Base-by-base conservation (phyloP, 2,888 invertebrate genomes). In the Portevinia maculata region DNA sequence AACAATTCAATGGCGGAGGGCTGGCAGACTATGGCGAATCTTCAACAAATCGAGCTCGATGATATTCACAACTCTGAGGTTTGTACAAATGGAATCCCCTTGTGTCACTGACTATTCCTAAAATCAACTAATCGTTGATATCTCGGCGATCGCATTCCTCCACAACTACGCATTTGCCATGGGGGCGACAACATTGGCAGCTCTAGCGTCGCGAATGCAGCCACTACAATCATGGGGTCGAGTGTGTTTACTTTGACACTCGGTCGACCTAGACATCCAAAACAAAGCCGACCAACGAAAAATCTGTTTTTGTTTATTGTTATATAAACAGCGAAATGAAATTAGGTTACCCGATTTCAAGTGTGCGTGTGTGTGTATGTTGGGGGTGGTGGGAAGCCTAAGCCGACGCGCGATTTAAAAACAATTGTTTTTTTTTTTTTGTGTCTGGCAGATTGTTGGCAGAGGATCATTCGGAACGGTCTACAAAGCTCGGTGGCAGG, bases 401-500 rank as follows among this genome's bases (percentile, higher is more conserved):
- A 15, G 46, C 24, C 52, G 41, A 50, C 41, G 17, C 32, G 41
- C 37, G 50, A 41, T 11, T 19, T 32, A 17, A 46, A 34, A 21
- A 13, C 44, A n/a, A 15, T 37, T 17, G 8, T 15, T 13, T 11
- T n/a, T 28, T 62, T 32, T 39, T 44, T 71, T 0, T 71, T 19
- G 75, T 84, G 85, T 46, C 84, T 88, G 89, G 30, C 91, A 97
- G 97, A 94, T 96, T 90, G 95, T 97, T 85, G 98, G 97, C 30
- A 96, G 96, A 92, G 98, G 99, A 55, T 96, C 98, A 28, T 99
- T 97, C 92, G 99, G 99, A 84, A 96, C 97, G 78, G 99, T 99
- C 48, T 96, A 95, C 92, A 96, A 96, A 91, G 98, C 96, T 86
- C 91, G 93, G 89, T 98, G 98, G 98, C 93, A 94, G 88, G 94